Evolutionary conservation across 2,888 invertebrate genomes (phyloP).

Genomic region (Junonia oenone): DNA sequence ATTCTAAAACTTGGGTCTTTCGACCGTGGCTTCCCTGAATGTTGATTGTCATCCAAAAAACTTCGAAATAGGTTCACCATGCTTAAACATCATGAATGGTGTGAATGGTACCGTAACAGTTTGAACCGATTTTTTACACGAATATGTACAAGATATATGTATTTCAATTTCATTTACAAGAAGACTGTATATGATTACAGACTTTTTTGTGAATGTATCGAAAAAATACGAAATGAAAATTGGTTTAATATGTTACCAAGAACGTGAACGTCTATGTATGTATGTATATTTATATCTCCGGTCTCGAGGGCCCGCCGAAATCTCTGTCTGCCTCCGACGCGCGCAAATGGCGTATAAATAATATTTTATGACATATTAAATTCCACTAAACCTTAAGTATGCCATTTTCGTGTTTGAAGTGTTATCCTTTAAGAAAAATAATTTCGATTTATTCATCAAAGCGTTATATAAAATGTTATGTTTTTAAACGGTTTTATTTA

Average conservation of each 20-base stretch:
- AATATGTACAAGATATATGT: too few species aligned
- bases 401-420: constrained; percentile 59
- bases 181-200: too few species aligned
- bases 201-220: neutral
- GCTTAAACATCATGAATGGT: too few species aligned
- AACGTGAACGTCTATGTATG: constrained; percentile 27
- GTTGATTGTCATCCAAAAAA: too few species aligned
- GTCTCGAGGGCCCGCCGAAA: constrained; percentile 44
- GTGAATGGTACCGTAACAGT: too few species aligned
- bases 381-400: constrained; percentile 67
- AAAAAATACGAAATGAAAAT: constrained; percentile 25
- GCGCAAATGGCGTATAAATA: constrained; percentile 62
- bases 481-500: too few species aligned
- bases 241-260: constrained; percentile 44
- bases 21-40: too few species aligned
- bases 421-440: constrained; percentile 43
- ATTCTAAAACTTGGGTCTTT: too few species aligned
- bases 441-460: constrained; percentile 12
- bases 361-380: constrained; percentile 72
- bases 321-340: constrained; percentile 44
- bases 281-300: constrained; percentile 27
- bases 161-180: too few species aligned
- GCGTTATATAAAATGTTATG: neutral
- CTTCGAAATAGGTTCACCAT: too few species aligned
- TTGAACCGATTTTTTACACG: too few species aligned